Evolutionary conservation across 2,797 vertebrate species (phyloP), one percentile per base, ranked within the genome.

Genomic region (Babyrousa celebensis): DNA sequence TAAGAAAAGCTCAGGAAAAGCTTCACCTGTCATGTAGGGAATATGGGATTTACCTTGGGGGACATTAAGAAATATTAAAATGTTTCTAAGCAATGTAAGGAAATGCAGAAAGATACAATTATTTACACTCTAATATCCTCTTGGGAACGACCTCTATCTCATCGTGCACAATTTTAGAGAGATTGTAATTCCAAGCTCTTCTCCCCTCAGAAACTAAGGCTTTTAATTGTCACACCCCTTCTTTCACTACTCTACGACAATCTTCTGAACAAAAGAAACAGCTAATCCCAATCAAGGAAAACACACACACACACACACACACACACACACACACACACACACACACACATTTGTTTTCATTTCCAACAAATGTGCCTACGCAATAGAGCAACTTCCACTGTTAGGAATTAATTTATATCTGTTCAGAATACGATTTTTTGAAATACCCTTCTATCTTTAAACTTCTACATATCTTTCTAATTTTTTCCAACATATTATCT

Each of bases 371-470:
- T 29, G 58, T 36, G 62, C 29, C n/a, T 32, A 90, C 52, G 36
- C 21, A 85, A 71, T 10, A 48, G 17, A 80, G 25, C 5, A 63
- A 85, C 32, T 72, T 5, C 74, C 62, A 58, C 20, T 56, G 15
- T 11, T 25, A 84, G 48, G 6, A 86, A 72, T 48, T 67, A 4
- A 21, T 80, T 85, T 52, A 20, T 77, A 36, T 62, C 21, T 62
- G 1, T 67, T 75, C 58, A 71, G 12, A 89, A 5, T 4, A 16
- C 63, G 9, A 72, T 56, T 97, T 6, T 62, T 95, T 78, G 68
- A 74, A 83, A 84, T 90, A n/a, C 11, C 16, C 25, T 65, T 94
- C 60, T 20, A 60, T 89, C 56, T 89, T 85, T 72, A 95, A 93
- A 83, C 5, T 82, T 92, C 32, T 11, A 18, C 5, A 18, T 85